Base-by-base conservation (phyloP, 2,797 vertebrate species). In the Caiman crocodilus region DNA sequence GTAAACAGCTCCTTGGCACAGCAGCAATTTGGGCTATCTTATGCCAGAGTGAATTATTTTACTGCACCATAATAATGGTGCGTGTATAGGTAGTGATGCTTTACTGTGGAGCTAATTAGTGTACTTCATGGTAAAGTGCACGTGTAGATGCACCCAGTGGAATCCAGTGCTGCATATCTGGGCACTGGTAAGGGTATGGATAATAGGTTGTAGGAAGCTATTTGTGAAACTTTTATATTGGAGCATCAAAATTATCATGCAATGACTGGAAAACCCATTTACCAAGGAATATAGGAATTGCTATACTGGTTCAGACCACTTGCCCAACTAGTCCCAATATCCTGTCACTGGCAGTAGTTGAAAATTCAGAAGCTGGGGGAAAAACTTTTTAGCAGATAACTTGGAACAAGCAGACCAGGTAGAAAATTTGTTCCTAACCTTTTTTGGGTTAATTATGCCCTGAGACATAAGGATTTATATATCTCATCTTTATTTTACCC, bases 211-310 rank as follows among this genome's bases (percentile, higher is more conserved):
- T 71, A 7, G 50, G 65, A 23, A 13, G 17, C 4, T 11, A 14
- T 0, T 0, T 1, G 59, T 9, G 83, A 5, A 18, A 17, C 9
- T 76, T 81, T 0, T 1, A 23, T 32, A 15, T 60, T 55, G 7
- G 67, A 2, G 4, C 25, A 50, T 42, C 67, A 0, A 0, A 25
- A 18, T 59, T 26, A 18, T 58, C 1, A 0, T 15, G 3, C 23
- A 9, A 30, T 1, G 0, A 1, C 71, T 59, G 1, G 0, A 1
- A 63, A 50, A 16, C 28, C 74, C 42, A 84, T 18, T 17, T 4
- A 0, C 42, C 30, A 67, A 20, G 4, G 35, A 14, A 69, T 14
- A 56, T 16, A 17, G 57, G 20, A 20, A 79, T 55, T 1, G 9
- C 69, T 55, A 42, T 11, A 6, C 7, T 56, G 21, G 20, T 56